These are phyloP conservation scores for Psix sp. DNA, from an alignment of 1,140 invertebrate genomes.

Conservation along the genomic window DNA sequence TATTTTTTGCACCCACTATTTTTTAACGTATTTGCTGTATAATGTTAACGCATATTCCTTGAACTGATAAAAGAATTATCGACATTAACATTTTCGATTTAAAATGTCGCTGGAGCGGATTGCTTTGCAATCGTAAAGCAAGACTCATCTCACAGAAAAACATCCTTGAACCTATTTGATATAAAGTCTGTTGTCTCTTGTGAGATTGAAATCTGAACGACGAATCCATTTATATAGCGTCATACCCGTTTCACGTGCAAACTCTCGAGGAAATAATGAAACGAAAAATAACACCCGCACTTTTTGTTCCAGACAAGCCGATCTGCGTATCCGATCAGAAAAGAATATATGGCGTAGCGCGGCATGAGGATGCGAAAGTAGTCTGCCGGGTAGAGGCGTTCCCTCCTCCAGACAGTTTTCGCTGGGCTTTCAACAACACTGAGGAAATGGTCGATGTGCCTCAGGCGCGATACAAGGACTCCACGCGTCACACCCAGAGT, in stretches of 20 bases:
- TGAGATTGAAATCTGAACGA: conserved; percentile 50
- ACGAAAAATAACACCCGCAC: conserved; percentile 20
- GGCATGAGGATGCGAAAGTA: conserved; percentile 87
- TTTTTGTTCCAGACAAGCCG: conserved; percentile 85
- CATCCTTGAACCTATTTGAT: conserved; percentile 29
- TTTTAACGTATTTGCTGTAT: too few species aligned
- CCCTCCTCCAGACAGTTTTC: conserved; percentile 88
- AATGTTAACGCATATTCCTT: too few species aligned
- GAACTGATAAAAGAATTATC: conserved; percentile 45
- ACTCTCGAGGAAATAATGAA: conserved; percentile 13
- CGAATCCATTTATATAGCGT: conserved; percentile 44
- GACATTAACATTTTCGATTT: conserved; percentile 25
- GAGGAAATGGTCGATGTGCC: conserved; percentile 87
- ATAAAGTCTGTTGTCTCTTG: conserved; percentile 34
- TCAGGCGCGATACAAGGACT: conserved; percentile 79
- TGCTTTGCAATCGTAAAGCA: conserved; percentile 25
- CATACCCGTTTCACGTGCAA: conserved; percentile 31
- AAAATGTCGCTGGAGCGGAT: conserved; percentile 16
- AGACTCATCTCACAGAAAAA: conserved; percentile 27
- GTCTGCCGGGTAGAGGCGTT: conserved; percentile 91
- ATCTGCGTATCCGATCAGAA: conserved; percentile 88
- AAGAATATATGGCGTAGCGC: conserved; percentile 89
- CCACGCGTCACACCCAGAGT: conserved; percentile 81
- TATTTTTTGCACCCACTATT: too few species aligned
- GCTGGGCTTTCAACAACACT: conserved; percentile 94